These are phyloP conservation scores for Formica exsecta DNA, from an alignment of 1,140 invertebrate genomes.

Conservation along the genomic window DNA sequence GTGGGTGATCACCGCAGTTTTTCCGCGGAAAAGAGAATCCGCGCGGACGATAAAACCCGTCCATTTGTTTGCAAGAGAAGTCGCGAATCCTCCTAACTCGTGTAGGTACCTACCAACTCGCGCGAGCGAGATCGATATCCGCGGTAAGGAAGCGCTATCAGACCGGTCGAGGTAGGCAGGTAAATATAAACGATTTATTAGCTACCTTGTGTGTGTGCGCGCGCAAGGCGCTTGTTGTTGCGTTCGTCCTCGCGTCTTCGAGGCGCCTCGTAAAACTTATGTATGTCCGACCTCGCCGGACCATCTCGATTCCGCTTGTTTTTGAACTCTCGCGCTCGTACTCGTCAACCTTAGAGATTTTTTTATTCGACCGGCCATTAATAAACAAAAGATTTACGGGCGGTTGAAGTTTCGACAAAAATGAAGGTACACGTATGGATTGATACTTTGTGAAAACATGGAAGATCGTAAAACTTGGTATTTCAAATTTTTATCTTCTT, in stretches of 20 bases:
- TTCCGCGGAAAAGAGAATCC: conserved; percentile 26
- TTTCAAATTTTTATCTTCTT: neutral
- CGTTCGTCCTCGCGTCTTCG: conserved; percentile 41
- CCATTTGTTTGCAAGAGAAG: conserved; percentile 43
- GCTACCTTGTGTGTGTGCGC: conserved; percentile 2
- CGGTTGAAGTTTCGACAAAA: neutral
- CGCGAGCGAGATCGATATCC: conserved; percentile 29
- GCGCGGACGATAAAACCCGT: conserved; percentile 46
- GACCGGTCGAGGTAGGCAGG: conserved; percentile 8
- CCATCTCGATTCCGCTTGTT: conserved; percentile 15
- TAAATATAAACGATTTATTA: conserved; percentile 51
- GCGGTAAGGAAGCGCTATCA: conserved; percentile 21
- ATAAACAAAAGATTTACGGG: conserved; percentile 14
- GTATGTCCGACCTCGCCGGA: neutral
- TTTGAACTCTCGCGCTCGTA: neutral
- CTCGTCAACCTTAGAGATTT: conserved; percentile 19
- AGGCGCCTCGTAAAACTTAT: conserved; percentile 42
- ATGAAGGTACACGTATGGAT: neutral
- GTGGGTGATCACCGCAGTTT: conserved; percentile 38
- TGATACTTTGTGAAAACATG: neutral
- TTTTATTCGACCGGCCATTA: neutral
- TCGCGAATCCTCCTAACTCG: neutral
- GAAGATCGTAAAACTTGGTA: neutral
- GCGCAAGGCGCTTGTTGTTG: conserved; percentile 13
- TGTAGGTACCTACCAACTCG: neutral